A percentile compares a stretch with the other conserved stretches of the same genome.
phyloP scores from a whole-genome alignment of 2,797 vertebrate species.

The Coranthus polyacanthus region DNA sequence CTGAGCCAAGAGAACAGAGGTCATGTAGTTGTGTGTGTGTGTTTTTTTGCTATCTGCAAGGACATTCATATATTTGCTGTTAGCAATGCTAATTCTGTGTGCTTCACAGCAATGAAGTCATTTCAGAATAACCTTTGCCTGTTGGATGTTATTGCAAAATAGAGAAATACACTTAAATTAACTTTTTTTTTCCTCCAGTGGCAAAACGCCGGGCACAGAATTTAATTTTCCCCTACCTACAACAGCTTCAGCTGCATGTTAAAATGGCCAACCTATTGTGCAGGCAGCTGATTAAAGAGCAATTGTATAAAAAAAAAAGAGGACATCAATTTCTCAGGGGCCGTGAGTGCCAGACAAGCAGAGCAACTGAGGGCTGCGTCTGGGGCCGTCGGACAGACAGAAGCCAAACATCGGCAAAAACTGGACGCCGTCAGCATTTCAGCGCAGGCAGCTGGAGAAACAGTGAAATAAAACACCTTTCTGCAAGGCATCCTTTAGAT shows the following conservation, averaged over 20 bases:
- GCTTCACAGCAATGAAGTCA: constrained; percentile 42
- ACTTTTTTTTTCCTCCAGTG: constrained; percentile 27
- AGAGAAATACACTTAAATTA: constrained; percentile 11
- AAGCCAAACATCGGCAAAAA: constrained; percentile 75
- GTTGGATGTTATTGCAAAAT: constrained; percentile 36
- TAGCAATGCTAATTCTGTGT: constrained; percentile 37
- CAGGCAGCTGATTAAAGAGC: constrained; percentile 63
- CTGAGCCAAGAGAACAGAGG: constrained; percentile 34
- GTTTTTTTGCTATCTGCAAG: constrained; percentile 45
- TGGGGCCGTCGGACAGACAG: constrained; percentile 70
- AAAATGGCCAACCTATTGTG: constrained; percentile 42
- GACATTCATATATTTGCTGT: constrained; percentile 32
- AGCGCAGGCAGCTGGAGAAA: constrained; percentile 87
- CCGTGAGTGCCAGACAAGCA: constrained; percentile 49
- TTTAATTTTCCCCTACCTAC: constrained; percentile 26
- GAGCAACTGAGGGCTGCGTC: constrained; percentile 51
- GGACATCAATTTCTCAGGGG: constrained; percentile 66
- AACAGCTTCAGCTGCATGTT: constrained; percentile 46
- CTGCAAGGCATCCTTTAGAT: constrained; percentile 71
- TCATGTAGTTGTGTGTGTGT: constrained; percentile 42
- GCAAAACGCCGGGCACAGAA: constrained; percentile 33
- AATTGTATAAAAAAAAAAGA: constrained; percentile 26
- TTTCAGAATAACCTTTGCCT: constrained; percentile 31
- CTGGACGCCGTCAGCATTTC: constrained; percentile 81
- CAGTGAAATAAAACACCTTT: constrained; percentile 85